Evolutionary conservation across 92 coral and sea anemone species (phyloP), one percentile per base, ranked within the genome.

Genomic region (Heteractis magnifica): DNA sequence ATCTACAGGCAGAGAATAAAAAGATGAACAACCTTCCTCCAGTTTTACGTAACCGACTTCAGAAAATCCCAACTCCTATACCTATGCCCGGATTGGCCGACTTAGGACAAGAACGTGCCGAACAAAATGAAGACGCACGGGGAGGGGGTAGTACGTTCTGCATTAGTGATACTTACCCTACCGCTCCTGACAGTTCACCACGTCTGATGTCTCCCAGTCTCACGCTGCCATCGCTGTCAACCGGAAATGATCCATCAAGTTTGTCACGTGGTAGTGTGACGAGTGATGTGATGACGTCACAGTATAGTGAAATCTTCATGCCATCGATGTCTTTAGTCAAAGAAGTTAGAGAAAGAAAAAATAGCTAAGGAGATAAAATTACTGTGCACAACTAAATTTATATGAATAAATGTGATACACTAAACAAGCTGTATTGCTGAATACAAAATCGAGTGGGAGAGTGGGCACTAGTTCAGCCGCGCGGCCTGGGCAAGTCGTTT

Each of bases 231-330:
- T 78, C 81, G 2, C 14, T 78, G 51, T 41, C 65, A 56, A 78
- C 70, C 72, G 81, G 72, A 78, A 78, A 34, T 34, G 53, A 56
- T 4, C 49, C 72, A 4, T 14, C 23, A 26, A 10, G 4, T 21
- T 41, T 64, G 77, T 71, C 77, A 81, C 51, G 10, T 85, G 73
- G 15, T 9, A 64, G 71, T 64, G 8, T 19, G 79, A 80, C 86
- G 6, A 79, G 82, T 77, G 89, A 89, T 71, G 14, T 20, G 3
- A 68, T 85, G 16, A 26, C 77, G 56, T 52, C 59, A 49, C 83
- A 75, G 44, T 49, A 80, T 12, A 65, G 64, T 68, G 80, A 71
- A 55, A 72, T 71, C 86, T 77, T 48, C 87, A 82, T n/a, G 72
- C 86, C 10, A 41, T 84, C 74, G 75, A 53, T 49, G 55, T 56